Percentiles rank a stretch among this genome's conserved stretches.
Evolutionary conservation across 2,888 invertebrate species (phyloP).

Genomic region (Papilio gigon): DNA sequence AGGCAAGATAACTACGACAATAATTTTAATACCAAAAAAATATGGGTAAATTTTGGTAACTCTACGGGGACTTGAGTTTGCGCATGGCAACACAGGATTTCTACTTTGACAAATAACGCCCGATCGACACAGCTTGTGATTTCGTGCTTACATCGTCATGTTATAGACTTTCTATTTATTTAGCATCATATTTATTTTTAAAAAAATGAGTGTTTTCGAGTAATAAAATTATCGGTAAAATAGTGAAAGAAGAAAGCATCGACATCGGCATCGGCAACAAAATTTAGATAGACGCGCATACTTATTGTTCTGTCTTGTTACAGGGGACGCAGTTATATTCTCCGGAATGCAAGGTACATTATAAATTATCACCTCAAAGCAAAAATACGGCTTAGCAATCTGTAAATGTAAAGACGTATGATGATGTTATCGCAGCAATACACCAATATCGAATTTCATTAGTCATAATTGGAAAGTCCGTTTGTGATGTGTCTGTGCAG

Average conservation of each 20-base stretch:
- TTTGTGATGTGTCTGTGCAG: neutral
- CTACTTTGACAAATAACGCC: neutral
- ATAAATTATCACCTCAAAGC: slow-evolving; percentile 27
- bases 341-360: slow-evolving; percentile 84
- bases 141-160: slow-evolving; percentile 24
- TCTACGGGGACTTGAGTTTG: neutral
- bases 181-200: neutral
- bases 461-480: neutral
- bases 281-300: neutral
- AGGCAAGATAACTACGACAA: neutral
- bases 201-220: neutral
- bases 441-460: neutral
- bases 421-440: neutral
- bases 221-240: too few species aligned
- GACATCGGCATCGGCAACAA: neutral
- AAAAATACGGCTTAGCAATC: neutral
- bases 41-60: neutral
- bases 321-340: slow-evolving; percentile 85
- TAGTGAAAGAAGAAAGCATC: neutral
- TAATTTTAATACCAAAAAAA: neutral
- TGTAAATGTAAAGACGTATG: slow-evolving; percentile 10
- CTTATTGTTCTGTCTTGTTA: slow-evolving; percentile 58
- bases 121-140: slow-evolving; percentile 20
- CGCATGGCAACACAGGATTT: slow-evolving; percentile 41
- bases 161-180: neutral